phyloP scores from a whole-genome alignment of 2,888 invertebrate species.

The Gnatocerus cornutus region DNA sequence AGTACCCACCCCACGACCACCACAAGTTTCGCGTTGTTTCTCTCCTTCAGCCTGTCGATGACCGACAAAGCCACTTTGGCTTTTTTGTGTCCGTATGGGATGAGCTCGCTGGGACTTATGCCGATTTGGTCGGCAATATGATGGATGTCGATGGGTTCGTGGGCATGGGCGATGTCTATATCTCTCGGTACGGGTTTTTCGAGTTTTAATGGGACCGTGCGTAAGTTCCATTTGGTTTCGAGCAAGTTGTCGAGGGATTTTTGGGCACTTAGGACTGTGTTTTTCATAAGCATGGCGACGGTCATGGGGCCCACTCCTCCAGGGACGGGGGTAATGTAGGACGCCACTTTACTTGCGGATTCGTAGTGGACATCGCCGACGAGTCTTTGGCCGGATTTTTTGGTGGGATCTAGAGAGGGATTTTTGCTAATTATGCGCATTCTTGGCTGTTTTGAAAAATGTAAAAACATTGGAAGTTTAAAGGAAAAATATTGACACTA shows the following conservation, averaged over 20 bases:
- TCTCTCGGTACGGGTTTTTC: constrained; percentile 92
- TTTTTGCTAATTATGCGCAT: no score
- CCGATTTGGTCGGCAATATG: constrained; percentile 89
- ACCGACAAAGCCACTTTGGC: constrained; percentile 93
- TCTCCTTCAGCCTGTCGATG: constrained; percentile 81
- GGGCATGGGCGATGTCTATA: constrained; percentile 90
- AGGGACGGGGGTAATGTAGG: constrained; percentile 95
- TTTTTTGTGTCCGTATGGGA: constrained; percentile 93
- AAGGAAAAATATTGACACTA: constrained; percentile 10
- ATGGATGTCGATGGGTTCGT: constrained; percentile 88
- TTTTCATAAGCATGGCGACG: constrained; percentile 97
- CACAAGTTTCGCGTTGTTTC: constrained; percentile 90
- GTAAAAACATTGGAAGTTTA: no score
- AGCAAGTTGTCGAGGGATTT: constrained; percentile 75
- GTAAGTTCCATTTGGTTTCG: constrained; percentile 82
- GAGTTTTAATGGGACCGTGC: constrained; percentile 78
- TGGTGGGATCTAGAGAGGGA: constrained; percentile 79
- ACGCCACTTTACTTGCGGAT: constrained; percentile 86
- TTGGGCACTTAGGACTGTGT: constrained; percentile 91
- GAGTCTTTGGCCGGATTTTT: constrained; percentile 85
- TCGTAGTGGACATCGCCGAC: constrained; percentile 97
- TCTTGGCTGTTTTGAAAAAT: no score
- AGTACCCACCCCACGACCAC: constrained; percentile 91
- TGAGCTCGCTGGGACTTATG: constrained; percentile 85
- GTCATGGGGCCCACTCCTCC: constrained; percentile 99